A percentile compares a stretch with the other conserved stretches of the same genome.
These are phyloP conservation scores for Galleria mellonella DNA, from an alignment of 1,140 invertebrate genomes.

Conservation along the genomic window DNA sequence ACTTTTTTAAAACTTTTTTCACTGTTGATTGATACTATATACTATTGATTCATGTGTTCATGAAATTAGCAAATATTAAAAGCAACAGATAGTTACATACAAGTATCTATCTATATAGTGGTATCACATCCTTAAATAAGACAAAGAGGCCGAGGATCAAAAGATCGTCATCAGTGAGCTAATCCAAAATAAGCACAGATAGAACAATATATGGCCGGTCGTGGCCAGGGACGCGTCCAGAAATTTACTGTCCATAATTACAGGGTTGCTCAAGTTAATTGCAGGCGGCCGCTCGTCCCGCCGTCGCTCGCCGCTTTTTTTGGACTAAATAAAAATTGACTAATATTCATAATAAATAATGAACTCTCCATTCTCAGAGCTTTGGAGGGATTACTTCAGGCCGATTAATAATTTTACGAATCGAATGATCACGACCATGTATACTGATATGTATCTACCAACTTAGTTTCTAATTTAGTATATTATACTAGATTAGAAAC, in stretches of 20 bases:
- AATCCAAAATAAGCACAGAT: conserved; percentile 37
- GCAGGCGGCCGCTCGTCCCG: conserved; percentile 45
- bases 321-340: conserved; percentile 71
- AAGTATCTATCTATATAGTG: too few species aligned
- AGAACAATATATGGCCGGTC: conserved; percentile 53
- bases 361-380: conserved; percentile 58
- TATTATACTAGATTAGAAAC: too few species aligned
- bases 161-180: conserved; percentile 24
- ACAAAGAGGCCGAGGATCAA: background rate
- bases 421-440: too few species aligned
- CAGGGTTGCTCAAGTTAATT: conserved; percentile 73
- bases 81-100: too few species aligned
- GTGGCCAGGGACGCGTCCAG: conserved; percentile 51
- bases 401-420: conserved; percentile 43
- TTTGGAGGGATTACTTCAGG: conserved; percentile 39
- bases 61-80: too few species aligned
- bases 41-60: too few species aligned
- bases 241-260: conserved; percentile 76
- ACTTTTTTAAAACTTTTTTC: too few species aligned
- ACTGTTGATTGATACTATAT: too few species aligned
- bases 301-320: conserved; percentile 58
- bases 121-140: too few species aligned
- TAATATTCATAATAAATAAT: conserved; percentile 75
- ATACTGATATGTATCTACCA: too few species aligned
- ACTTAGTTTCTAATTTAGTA: too few species aligned